A percentile compares a stretch with the other conserved stretches of the same genome.
Evolutionary conservation across 2,888 invertebrate species (phyloP).

Genomic region (Trichacis sp.): DNA sequence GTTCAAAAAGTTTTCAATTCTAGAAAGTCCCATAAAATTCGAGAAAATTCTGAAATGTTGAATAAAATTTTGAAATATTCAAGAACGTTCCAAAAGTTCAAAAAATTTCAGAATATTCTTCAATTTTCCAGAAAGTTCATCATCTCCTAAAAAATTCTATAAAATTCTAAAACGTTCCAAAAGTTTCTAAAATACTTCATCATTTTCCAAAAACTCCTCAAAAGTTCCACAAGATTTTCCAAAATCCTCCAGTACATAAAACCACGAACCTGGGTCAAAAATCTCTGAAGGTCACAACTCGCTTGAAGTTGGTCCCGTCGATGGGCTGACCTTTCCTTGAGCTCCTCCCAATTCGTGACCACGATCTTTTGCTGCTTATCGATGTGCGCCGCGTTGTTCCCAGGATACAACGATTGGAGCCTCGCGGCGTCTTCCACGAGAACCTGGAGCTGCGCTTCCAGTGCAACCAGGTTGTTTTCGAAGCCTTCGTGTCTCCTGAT

Average conservation of each 20-base stretch:
- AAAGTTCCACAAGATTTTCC: too few relatives aligned
- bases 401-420: slow-evolving; percentile 89
- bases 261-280: slow-evolving; percentile 80
- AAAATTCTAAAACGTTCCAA: too few relatives aligned
- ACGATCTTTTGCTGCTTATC: slow-evolving; percentile 88
- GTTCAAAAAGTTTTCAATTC: too few relatives aligned
- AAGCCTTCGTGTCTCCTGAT: slow-evolving; percentile 91
- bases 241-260: neutral
- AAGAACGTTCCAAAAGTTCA: too few relatives aligned
- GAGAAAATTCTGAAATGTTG: too few relatives aligned
- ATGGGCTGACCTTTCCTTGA: slow-evolving; percentile 86
- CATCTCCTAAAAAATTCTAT: too few relatives aligned
- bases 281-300: slow-evolving; percentile 90
- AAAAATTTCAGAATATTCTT: too few relatives aligned
- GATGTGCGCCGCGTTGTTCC: slow-evolving; percentile 91
- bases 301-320: slow-evolving; percentile 86
- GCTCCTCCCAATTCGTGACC: slow-evolving; percentile 86
- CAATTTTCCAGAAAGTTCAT: too few relatives aligned
- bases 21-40: too few relatives aligned
- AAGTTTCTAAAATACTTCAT: too few relatives aligned
- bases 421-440: slow-evolving; percentile 93
- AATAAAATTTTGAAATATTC: too few relatives aligned
- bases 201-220: too few relatives aligned
- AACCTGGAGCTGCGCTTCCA: slow-evolving; percentile 92
- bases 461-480: slow-evolving; percentile 91